phyloP scores from a whole-genome alignment of 1,140 invertebrate genomes.

The Luehdorfia chinensis region DNA sequence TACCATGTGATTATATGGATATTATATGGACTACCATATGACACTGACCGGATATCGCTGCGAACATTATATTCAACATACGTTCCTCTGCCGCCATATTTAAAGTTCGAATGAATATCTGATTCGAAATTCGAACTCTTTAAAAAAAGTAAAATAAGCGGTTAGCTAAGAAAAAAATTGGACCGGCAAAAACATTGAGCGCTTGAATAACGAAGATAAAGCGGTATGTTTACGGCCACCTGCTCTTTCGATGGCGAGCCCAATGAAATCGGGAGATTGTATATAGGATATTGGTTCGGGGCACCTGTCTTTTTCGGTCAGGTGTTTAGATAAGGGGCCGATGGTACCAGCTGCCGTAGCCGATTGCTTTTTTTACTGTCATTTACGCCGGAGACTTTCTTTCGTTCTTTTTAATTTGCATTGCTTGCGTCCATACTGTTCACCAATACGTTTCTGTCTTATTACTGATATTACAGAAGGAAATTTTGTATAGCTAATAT shows the following conservation, averaged over 20 bases:
- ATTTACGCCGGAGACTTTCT: neutral
- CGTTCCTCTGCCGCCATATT: too few relatives aligned
- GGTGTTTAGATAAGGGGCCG: slow-evolving; percentile 34
- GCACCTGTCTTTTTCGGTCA: slow-evolving; percentile 50
- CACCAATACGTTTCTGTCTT: too few relatives aligned
- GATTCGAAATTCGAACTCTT: neutral
- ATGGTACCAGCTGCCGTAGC: slow-evolving; percentile 23
- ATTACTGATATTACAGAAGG: too few relatives aligned
- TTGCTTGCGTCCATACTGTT: neutral
- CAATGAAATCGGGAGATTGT: slow-evolving; percentile 19
- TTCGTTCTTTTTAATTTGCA: slow-evolving; percentile 9
- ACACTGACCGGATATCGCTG: neutral
- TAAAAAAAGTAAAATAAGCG: too few relatives aligned
- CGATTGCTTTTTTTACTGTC: slow-evolving; percentile 21
- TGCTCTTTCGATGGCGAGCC: slow-evolving; percentile 19
- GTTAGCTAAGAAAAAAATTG: neutral
- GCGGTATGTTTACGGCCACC: slow-evolving; percentile 32
- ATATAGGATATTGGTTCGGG: slow-evolving; percentile 32
- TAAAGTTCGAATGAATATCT: neutral
- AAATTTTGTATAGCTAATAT: too few relatives aligned
- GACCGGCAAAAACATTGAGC: neutral
- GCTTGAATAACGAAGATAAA: slow-evolving; percentile 31
- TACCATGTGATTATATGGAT: neutral
- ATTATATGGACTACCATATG: neutral
- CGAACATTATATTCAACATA: slow-evolving; percentile 1